Evolutionary conservation across 1,140 invertebrate species (phyloP), one percentile per base, ranked within the genome.

Genomic region (Hyles euphorbiae): DNA sequence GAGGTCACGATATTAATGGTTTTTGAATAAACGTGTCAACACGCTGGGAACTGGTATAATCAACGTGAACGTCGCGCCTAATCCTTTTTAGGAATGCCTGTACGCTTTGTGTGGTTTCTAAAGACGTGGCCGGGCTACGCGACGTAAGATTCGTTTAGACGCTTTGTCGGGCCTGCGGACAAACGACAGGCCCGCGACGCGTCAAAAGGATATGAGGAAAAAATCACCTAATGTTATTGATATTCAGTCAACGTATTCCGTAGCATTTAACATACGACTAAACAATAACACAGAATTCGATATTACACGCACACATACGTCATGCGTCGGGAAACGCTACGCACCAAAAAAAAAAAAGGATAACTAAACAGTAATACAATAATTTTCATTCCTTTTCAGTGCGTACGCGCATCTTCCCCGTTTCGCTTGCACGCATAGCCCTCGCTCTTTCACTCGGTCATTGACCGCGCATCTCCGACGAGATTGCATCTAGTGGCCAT

Each of bases 331-430:
- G 63, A 58, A 58, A 56, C 45, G 51, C 22, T 58, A 55, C 22
- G 56, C 61, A 65, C 34, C 63, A 76, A 65, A 67, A 70, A 78
- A 78, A 70, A 71, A 40, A 40, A 40, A 40, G 36, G 36, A 78
- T 76, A 78, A 74, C 70, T 36, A 80, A 81, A 87, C 78, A 87
- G 82, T 84, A 83, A 81, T 79, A 84, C 78, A 87, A 85, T 81
- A 71, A 86, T 84, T 85, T 88, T 82, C 72, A 84, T 86, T 88
- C 78, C 79, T 88, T 83, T 85, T 85, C 72, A 81, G 78, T 86
- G 84, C 80, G 85, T 88, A 88, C 83, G 83, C 81, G 81, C 85
- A 86, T 79, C 74, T 70, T 73, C 68, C 68, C 61, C 58, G 67
- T 85, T 71, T 50, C 76, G 56, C 56, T 80, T 76, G 59, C 59